phyloP scores from a whole-genome alignment of 2,888 invertebrate genomes.

The Tricholauxania praeusta region DNA sequence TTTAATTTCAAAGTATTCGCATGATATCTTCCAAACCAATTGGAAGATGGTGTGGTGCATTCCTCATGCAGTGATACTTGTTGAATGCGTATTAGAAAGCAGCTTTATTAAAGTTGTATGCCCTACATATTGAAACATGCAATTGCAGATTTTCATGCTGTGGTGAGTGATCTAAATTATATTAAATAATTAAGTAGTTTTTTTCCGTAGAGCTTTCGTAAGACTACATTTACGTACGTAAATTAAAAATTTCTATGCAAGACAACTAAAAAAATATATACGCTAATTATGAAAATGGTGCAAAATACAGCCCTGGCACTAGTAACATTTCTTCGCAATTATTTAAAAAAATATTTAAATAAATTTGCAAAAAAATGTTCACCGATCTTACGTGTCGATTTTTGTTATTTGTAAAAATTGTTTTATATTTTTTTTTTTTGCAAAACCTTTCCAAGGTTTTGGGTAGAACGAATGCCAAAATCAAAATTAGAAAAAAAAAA shows the following conservation, averaged over 20 bases:
- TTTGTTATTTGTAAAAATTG: slow-evolving; percentile 45
- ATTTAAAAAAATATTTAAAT: slow-evolving; percentile 22
- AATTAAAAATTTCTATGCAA: slow-evolving; percentile 48
- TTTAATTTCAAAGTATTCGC: slow-evolving; percentile 1
- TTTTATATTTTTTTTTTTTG: too few species aligned
- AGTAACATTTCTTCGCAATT: slow-evolving; percentile 61
- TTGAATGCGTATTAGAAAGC: slow-evolving; percentile 4
- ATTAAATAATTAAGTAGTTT: slow-evolving; percentile 7
- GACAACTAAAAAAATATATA: slow-evolving; percentile 40
- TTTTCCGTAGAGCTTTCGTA: not conserved
- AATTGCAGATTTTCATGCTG: slow-evolving; percentile 23
- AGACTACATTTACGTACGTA: slow-evolving; percentile 41
- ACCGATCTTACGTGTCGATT: slow-evolving; percentile 66
- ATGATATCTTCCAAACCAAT: slow-evolving; percentile 2
- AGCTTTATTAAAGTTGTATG: slow-evolving; percentile 7
- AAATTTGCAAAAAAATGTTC: slow-evolving; percentile 60
- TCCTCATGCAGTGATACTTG: slow-evolving; percentile 23
- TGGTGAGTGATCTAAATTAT: too few species aligned
- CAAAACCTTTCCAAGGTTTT: too few species aligned
- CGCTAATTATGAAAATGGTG: slow-evolving; percentile 58
- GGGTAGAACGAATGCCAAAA: too few species aligned
- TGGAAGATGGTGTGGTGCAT: slow-evolving; percentile 13
- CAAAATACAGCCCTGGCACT: slow-evolving; percentile 66
- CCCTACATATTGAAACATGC: slow-evolving; percentile 21
- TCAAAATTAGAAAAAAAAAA: too few species aligned